A percentile compares a stretch with the other conserved stretches of the same genome.
Conservation (phyloP, 2,113 vertebrate species). For the Chunga burmeisteri region DNA sequence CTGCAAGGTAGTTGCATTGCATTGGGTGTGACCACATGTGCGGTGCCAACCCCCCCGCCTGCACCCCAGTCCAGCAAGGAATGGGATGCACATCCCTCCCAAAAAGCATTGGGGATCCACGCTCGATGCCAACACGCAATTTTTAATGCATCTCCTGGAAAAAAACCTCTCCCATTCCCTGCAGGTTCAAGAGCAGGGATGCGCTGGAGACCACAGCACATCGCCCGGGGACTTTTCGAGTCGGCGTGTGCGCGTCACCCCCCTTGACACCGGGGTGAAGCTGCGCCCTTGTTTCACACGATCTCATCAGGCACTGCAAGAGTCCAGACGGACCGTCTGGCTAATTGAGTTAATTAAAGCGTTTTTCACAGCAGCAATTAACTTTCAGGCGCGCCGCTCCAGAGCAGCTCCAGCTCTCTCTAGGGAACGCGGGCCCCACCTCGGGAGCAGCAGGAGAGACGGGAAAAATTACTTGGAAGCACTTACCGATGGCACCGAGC, state of each 20-base stretch:
- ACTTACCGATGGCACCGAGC: not conserved
- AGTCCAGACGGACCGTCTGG: slow-evolving; percentile 10
- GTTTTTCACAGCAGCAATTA: not conserved
- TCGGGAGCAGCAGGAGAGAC: not conserved
- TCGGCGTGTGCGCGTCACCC: no score
- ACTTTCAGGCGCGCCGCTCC: not conserved
- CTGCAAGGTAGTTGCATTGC: no score
- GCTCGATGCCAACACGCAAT: accelerated
- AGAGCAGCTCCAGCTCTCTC: not conserved
- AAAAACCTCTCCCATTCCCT: not conserved
- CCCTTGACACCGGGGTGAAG: accelerated
- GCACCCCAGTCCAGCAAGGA: no score
- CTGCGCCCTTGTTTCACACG: not conserved
- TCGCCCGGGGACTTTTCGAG: not conserved
- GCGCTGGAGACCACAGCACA: not conserved
- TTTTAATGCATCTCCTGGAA: not conserved
- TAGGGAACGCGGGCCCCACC: not conserved
- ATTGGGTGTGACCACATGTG: no score
- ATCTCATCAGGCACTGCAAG: not conserved
- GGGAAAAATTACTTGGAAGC: not conserved
- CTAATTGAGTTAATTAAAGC: slow-evolving; percentile 50
- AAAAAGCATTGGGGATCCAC: not conserved
- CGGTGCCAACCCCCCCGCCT: no score
- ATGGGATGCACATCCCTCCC: no score
- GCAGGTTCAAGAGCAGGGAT: not conserved